A percentile compares a stretch with the other conserved stretches of the same genome.
These are phyloP conservation scores for Cremastinae sp. DNA, from an alignment of 2,888 invertebrate species.

Conservation along the genomic window DNA sequence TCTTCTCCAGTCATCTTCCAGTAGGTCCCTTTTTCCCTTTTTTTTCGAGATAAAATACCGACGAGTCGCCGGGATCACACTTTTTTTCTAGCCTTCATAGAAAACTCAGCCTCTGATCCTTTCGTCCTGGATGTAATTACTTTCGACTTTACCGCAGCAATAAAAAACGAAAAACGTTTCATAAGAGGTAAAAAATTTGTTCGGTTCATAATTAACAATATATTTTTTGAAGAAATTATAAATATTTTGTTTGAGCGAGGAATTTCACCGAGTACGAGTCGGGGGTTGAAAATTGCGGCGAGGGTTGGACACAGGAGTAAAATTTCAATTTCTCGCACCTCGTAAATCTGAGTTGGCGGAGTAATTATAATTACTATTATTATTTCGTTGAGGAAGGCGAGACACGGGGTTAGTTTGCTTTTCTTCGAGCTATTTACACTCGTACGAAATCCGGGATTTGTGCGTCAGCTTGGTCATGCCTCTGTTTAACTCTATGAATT, in stretches of 20 bases:
- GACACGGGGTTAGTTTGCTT: slow-evolving; percentile 69
- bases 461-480: slow-evolving; percentile 76
- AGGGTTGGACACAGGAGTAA: slow-evolving; percentile 68
- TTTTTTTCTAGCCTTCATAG: slow-evolving; percentile 20
- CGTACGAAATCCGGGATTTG: slow-evolving; percentile 68
- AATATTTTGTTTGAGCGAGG: slow-evolving; percentile 6
- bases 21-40: slow-evolving; percentile 22
- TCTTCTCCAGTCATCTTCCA: slow-evolving; percentile 23
- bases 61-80: slow-evolving; percentile 12
- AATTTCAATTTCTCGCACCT: slow-evolving; percentile 78
- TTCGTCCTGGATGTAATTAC: slow-evolving; percentile 39
- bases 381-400: slow-evolving; percentile 70
- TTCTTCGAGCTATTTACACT: slow-evolving; percentile 75
- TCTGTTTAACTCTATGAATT: slow-evolving; percentile 67
- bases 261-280: background rate
- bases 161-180: slow-evolving; percentile 38
- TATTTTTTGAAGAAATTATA: background rate
- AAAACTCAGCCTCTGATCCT: slow-evolving; percentile 23
- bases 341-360: slow-evolving; percentile 77
- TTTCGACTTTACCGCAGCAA: slow-evolving; percentile 8
- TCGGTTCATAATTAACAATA: slow-evolving; percentile 5
- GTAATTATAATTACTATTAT: slow-evolving; percentile 74
- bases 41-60: slow-evolving; percentile 23
- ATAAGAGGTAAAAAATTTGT: slow-evolving; percentile 72
- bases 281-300: background rate